Conservation (phyloP, 2,888 invertebrate genomes). For the Leptogaster cylindrica region DNA sequence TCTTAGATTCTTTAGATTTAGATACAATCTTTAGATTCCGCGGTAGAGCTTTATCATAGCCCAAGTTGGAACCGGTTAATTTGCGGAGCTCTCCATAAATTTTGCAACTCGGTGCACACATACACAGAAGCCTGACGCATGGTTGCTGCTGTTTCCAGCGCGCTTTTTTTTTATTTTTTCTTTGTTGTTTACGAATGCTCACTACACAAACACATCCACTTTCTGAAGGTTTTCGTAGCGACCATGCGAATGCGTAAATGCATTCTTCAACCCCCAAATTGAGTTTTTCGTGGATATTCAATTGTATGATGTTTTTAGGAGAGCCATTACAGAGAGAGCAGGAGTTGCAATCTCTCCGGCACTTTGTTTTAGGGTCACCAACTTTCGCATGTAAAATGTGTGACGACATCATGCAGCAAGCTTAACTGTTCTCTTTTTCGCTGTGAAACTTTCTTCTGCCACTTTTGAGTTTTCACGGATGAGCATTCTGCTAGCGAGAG, state of each 20-base stretch:
- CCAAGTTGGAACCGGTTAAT: conserved; percentile 28
- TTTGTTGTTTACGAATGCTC: no score
- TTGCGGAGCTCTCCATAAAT: neutral
- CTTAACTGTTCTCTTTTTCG: neutral
- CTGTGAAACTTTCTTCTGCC: neutral
- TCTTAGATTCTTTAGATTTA: no score
- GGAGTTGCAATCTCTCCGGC: neutral
- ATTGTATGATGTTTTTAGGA: no score
- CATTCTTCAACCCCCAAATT: no score
- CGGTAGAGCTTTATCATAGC: neutral
- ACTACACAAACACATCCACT: neutral
- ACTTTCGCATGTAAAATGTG: conserved; percentile 31
- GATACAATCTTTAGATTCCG: no score
- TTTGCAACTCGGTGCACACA: neutral
- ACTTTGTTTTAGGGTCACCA: conserved; percentile 28
- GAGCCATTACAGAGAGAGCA: neutral
- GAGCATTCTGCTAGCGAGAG: no score
- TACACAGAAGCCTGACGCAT: conserved; percentile 30
- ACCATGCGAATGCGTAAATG: no score
- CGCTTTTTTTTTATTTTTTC: conserved; percentile 24
- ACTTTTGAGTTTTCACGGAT: neutral
- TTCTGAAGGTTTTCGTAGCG: no score
- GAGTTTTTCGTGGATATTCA: no score
- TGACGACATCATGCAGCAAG: conserved; percentile 38
- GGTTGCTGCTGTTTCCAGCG: conserved; percentile 26